Percentiles rank a stretch among this genome's conserved stretches.
These are phyloP conservation scores for Xenentodon cancila DNA, from an alignment of 2,797 vertebrate species.

Conservation along the genomic window DNA sequence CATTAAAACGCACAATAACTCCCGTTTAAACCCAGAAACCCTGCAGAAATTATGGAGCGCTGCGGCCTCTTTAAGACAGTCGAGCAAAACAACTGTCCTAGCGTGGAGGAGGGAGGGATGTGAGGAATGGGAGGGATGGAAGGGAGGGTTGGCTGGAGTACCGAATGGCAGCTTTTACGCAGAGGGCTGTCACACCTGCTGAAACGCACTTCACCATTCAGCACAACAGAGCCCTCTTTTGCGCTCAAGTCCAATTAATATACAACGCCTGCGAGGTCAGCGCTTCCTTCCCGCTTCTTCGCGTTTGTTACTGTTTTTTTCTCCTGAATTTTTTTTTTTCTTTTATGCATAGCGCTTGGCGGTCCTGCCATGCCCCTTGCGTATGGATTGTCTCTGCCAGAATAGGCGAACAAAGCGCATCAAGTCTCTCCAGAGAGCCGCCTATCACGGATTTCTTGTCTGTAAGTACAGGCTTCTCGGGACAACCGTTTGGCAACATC, in stretches of 20 bases:
- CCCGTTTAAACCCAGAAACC: conserved; percentile 1
- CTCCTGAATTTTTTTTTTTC: conserved; percentile 30
- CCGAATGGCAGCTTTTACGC: conserved; percentile 82
- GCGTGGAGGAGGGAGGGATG: conserved; percentile 23
- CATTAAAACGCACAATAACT: conserved; percentile 37
- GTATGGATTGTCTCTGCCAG: conserved; percentile 46
- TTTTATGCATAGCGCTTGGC: conserved; percentile 38
- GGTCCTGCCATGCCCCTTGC: conserved; percentile 33
- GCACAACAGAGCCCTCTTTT: conserved; percentile 53
- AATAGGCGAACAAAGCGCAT: conserved; percentile 70
- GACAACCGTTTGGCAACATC: conserved; percentile 45
- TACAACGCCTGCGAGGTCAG: conserved; percentile 61
- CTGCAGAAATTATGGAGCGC: conserved; percentile 37
- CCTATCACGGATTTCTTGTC: conserved; percentile 63
- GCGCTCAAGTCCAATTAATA: conserved; percentile 75
- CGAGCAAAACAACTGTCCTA: conserved; percentile 70
- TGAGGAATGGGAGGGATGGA: neutral
- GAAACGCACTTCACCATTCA: conserved; percentile 75
- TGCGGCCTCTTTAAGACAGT: conserved; percentile 84
- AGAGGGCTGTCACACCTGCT: conserved; percentile 85
- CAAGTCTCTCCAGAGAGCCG: conserved; percentile 65
- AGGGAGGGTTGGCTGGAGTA: conserved; percentile 65
- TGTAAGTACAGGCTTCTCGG: conserved; percentile 57
- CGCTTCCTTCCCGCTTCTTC: conserved; percentile 44
- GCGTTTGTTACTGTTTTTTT: conserved; percentile 30